A percentile compares a stretch with the other conserved stretches of the same genome.
Conservation (phyloP, 2,113 vertebrate species). For the Datnioides undecimradiatus region DNA sequence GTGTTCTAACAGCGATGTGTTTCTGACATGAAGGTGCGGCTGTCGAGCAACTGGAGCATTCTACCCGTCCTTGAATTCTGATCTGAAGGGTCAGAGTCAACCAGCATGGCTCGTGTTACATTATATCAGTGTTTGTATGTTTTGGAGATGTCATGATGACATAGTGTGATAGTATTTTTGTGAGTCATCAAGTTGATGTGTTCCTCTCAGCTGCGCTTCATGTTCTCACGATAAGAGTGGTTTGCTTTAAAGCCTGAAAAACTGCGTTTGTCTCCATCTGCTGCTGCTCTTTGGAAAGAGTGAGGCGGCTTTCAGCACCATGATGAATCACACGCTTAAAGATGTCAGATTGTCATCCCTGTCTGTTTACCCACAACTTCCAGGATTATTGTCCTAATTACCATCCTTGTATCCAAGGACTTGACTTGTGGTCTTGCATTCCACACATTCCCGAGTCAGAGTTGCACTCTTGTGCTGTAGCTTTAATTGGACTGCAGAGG, state of each 20-base stretch:
- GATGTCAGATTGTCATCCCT: background rate
- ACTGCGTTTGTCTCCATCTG: slow-evolving; percentile 55
- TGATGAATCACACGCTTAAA: background rate
- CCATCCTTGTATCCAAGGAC: background rate
- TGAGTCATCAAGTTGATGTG: slow-evolving; percentile 43
- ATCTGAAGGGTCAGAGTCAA: background rate
- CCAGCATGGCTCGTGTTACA: background rate
- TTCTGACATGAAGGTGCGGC: background rate
- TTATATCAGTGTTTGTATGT: background rate
- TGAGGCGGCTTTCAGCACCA: background rate
- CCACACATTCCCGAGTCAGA: slow-evolving; percentile 45
- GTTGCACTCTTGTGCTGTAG: background rate
- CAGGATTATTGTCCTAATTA: background rate
- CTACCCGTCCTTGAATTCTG: slow-evolving; percentile 13
- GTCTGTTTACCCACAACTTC: slow-evolving; percentile 10
- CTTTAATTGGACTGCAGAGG: slow-evolving; percentile 52
- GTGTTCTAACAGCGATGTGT: background rate
- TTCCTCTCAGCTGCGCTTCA: background rate
- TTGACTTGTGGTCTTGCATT: slow-evolving; percentile 37
- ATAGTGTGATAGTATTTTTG: background rate
- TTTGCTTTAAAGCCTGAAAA: background rate
- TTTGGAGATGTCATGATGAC: slow-evolving; percentile 23
- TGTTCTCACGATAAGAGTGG: background rate
- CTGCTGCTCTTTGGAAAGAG: slow-evolving; percentile 28
- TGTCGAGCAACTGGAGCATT: background rate